Base-by-base conservation (phyloP, 2,797 vertebrate genomes). In the Sebastes wilsoni region DNA sequence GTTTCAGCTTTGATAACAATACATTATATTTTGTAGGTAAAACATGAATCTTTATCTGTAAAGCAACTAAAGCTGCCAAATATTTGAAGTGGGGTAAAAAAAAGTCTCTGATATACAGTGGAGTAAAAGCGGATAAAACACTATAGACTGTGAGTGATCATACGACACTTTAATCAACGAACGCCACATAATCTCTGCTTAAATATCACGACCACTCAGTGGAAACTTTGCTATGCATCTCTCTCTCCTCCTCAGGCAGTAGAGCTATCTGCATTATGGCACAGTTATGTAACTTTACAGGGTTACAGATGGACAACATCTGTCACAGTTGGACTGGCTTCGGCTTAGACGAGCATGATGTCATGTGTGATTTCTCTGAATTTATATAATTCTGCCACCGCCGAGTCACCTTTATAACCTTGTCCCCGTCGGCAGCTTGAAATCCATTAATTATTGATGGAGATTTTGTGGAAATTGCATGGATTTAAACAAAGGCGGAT, bases 221-320 rank as follows among this genome's bases (percentile, higher is more conserved):
- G 83, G 72, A 66, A 72, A 8, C 49, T 66, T n/a, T 30, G 2
- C 55, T 32, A 1, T 73, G 74, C 2, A 5, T 60, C 56, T 82
- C 69, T 1, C 36, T 64, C 13, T 79, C 46, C 16, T 67, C 75
- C 72, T 42, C 25, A 0, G 72, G 77, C 71, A 1, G n/a, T 58
- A 49, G 0, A 69, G 58, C 66, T 46, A 38, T 77, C 77, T 74
- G 75, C 70, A 82, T 87, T 82, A 92, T 66, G 81, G 62, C 80
- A 82, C 75, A 32, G 74, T 94, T 95, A 94, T 77, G 84, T 89
- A 95, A 96, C 46, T 36, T 36, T 77, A 75, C 27, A 85, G 72
- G 92, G 93, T 94, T 80, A 94, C 32, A 32, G 3, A 88, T 93
- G 88, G 89, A 92, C 42, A 93, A 91, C 88, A 84, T 90, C 83